Evolutionary conservation across 2,888 invertebrate genomes (phyloP).

Genomic region (Cheiracanthium punctorium): DNA sequence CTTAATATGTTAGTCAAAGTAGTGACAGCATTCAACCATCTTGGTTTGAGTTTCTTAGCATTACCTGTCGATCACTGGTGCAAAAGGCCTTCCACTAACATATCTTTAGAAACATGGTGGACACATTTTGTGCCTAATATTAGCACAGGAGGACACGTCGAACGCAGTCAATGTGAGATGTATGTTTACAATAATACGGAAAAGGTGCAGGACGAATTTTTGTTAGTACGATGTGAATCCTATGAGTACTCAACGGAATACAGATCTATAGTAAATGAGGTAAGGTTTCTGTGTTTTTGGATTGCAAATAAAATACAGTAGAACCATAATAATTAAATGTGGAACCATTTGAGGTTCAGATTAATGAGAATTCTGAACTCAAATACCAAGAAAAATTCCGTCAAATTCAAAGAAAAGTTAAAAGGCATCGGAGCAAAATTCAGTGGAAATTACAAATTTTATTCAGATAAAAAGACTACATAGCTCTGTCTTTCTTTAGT

Average conservation of each 20-base stretch:
- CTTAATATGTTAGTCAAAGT: background rate
- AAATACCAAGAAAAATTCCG: no score
- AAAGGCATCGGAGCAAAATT: no score
- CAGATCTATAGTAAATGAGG: slow-evolving; percentile 5
- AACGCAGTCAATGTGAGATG: slow-evolving; percentile 28
- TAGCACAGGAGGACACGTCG: background rate
- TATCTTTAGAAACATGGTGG: slow-evolving; percentile 22
- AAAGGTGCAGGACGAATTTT: no score
- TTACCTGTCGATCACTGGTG: slow-evolving; percentile 22
- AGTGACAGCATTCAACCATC: slow-evolving; percentile 5
- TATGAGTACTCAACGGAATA: background rate
- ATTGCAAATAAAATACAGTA: no score
- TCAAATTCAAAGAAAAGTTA: no score
- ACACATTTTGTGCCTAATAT: slow-evolving; percentile 7
- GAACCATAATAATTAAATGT: no score
- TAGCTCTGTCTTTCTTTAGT: no score
- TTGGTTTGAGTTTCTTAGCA: slow-evolving; percentile 20
- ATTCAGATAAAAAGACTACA: no score
- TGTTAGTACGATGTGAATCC: background rate
- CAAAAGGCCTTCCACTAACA: background rate
- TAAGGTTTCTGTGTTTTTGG: no score
- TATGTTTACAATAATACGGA: background rate
- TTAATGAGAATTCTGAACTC: no score
- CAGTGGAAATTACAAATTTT: no score
- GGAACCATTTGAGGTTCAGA: no score